These are phyloP conservation scores for Noctua janthina DNA, from an alignment of 2,888 invertebrate genomes.

Conservation along the genomic window DNA sequence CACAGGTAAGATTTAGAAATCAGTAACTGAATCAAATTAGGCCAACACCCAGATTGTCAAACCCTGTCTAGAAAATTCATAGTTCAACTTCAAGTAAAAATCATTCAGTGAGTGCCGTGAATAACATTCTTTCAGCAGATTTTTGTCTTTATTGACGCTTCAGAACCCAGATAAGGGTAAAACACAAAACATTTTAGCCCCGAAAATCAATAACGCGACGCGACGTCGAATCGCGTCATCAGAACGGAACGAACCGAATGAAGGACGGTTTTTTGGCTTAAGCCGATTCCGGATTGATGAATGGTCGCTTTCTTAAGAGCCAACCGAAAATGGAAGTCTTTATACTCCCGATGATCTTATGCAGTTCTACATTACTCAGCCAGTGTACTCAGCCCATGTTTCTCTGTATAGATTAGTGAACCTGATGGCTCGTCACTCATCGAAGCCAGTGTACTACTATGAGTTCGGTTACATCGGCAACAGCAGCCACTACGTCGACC, in stretches of 20 bases:
- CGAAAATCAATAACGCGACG: background rate
- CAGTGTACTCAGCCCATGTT: background rate
- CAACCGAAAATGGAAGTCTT: background rate
- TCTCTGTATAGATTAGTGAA: conserved; percentile 72
- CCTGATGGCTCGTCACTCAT: conserved; percentile 75
- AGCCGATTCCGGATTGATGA: background rate
- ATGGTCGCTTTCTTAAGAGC: background rate
- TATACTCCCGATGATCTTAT: background rate
- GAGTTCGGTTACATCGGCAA: conserved; percentile 80
- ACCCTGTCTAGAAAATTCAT: background rate
- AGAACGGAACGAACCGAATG: background rate
- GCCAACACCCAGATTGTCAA: background rate
- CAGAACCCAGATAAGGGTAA: background rate
- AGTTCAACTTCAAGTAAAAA: background rate
- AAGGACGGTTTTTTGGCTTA: too few species aligned
- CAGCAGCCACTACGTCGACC: conserved; percentile 79
- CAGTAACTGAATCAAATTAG: background rate
- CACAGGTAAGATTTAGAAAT: conserved; percentile 79
- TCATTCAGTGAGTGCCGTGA: background rate
- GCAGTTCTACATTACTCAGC: background rate
- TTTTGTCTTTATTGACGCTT: background rate
- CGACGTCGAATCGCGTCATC: background rate
- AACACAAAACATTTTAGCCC: background rate
- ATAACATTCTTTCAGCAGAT: background rate
- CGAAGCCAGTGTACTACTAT: conserved; percentile 77